A percentile compares a stretch with the other conserved stretches of the same genome.
phyloP scores from a whole-genome alignment of 1,140 invertebrate genomes.

The Diprion similis region DNA sequence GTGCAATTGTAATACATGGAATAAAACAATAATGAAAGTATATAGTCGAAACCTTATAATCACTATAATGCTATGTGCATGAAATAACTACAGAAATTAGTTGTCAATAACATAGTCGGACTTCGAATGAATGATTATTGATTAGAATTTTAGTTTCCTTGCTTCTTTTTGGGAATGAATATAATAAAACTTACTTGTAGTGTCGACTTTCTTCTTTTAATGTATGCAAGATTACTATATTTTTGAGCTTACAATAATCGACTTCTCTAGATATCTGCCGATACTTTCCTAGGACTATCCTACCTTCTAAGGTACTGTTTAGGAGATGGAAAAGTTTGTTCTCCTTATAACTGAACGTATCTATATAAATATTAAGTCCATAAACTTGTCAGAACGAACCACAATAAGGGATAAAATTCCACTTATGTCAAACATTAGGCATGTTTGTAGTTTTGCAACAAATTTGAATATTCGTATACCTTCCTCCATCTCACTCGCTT shows the following conservation, averaged over 20 bases:
- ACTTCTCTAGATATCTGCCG: not conserved
- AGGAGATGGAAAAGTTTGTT: slow-evolving; percentile 2
- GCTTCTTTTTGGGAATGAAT: not conserved
- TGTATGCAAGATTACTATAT: not conserved
- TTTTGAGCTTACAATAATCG: slow-evolving; percentile 6
- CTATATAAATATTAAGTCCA: slow-evolving; percentile 4
- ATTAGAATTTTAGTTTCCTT: slow-evolving; percentile 5
- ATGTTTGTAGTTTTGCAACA: not conserved
- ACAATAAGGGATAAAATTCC: not conserved
- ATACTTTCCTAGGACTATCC: slow-evolving; percentile 1
- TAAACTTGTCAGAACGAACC: not conserved
- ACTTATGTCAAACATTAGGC: not conserved
- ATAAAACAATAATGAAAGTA: slow-evolving; percentile 8
- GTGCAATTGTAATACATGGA: not conserved
- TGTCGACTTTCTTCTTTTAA: not conserved
- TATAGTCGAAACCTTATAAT: slow-evolving; percentile 2
- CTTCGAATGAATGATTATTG: slow-evolving; percentile 1
- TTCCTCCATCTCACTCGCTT: not conserved
- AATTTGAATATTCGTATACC: slow-evolving; percentile 1
- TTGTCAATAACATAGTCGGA: not conserved
- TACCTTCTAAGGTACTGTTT: not conserved
- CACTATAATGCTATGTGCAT: slow-evolving; percentile 3
- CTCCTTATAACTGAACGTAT: slow-evolving; percentile 5
- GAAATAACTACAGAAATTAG: slow-evolving; percentile 4
- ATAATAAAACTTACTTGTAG: not conserved